Evolutionary conservation across 2,888 invertebrate species (phyloP).

Genomic region (Dasypogon diadema): DNA sequence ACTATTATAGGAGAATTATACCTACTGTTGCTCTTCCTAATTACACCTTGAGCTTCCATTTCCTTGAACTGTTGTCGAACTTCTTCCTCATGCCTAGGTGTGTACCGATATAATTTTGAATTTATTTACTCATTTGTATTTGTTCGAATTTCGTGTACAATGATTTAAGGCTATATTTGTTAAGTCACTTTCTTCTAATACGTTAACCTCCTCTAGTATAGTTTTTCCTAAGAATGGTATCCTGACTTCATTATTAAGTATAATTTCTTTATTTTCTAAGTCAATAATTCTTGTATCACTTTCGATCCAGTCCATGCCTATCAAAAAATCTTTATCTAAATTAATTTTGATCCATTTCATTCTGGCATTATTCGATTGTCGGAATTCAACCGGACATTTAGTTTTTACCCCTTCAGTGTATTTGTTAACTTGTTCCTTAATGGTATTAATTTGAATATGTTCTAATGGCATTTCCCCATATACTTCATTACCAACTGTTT

Average conservation of each 20-base stretch:
- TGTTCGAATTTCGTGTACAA: slow-evolving; percentile 49
- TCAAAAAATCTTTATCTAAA: slow-evolving; percentile 48
- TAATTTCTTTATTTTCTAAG: slow-evolving; percentile 44
- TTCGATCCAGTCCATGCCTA: slow-evolving; percentile 43
- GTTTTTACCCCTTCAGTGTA: background rate
- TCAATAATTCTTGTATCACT: slow-evolving; percentile 50
- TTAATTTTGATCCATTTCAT: slow-evolving; percentile 33
- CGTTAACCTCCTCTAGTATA: slow-evolving; percentile 23
- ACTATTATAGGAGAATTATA: slow-evolving; percentile 51
- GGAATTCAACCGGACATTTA: background rate
- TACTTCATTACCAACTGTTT: background rate
- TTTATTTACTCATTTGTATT: slow-evolving; percentile 51
- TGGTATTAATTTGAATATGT: slow-evolving; percentile 25
- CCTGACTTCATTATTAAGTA: background rate
- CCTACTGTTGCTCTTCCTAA: slow-evolving; percentile 50
- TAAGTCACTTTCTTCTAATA: slow-evolving; percentile 40
- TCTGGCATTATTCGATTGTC: background rate
- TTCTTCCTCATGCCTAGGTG: slow-evolving; percentile 49
- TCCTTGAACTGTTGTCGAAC: slow-evolving; percentile 43
- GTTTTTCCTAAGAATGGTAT: slow-evolving; percentile 43
- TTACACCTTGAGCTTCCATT: slow-evolving; percentile 53
- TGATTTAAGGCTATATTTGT: slow-evolving; percentile 49
- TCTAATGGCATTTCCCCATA: slow-evolving; percentile 2
- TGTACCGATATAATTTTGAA: slow-evolving; percentile 48
- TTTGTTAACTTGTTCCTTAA: slow-evolving; percentile 23